A percentile compares a stretch with the other conserved stretches of the same genome.
Evolutionary conservation across 1,140 invertebrate species (phyloP).

Genomic region (Bombus superbus): DNA sequence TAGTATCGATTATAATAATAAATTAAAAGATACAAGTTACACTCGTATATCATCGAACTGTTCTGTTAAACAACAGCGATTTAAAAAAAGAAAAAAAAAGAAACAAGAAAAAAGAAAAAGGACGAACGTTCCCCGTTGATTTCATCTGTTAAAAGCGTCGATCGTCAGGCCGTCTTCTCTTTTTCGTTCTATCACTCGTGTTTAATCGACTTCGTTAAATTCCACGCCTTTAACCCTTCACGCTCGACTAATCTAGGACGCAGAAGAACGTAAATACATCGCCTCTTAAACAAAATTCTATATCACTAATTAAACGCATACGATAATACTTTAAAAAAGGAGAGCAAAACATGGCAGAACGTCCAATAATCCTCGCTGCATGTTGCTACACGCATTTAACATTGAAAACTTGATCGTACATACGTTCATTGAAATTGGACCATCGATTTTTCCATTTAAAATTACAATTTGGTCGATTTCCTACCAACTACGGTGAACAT

Average conservation of each 20-base stretch:
- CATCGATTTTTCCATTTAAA: background rate
- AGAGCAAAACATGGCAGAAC: background rate
- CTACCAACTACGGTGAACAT: background rate
- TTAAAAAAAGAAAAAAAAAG: background rate
- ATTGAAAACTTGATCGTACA: background rate
- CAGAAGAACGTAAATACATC: constrained; percentile 11
- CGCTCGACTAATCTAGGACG: constrained; percentile 1
- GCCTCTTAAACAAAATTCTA: background rate
- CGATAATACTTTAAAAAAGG: background rate
- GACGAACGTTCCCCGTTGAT: constrained; percentile 19
- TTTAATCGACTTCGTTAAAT: background rate
- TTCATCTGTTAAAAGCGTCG: background rate
- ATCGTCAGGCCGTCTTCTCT: background rate
- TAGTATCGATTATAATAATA: constrained; percentile 53
- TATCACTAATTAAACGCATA: background rate
- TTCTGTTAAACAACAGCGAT: constrained; percentile 58
- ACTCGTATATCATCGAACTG: constrained; percentile 41
- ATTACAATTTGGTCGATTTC: background rate
- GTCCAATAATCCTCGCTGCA: background rate
- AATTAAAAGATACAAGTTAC: constrained; percentile 57
- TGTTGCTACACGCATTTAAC: background rate
- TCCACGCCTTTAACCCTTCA: constrained; percentile 35
- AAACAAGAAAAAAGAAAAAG: background rate
- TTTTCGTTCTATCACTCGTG: constrained; percentile 1
- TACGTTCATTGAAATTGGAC: background rate